Percentiles rank a stretch among this genome's conserved stretches.
Conservation (phyloP, 1,140 invertebrate genomes). For the Brachionus paranguensis region DNA sequence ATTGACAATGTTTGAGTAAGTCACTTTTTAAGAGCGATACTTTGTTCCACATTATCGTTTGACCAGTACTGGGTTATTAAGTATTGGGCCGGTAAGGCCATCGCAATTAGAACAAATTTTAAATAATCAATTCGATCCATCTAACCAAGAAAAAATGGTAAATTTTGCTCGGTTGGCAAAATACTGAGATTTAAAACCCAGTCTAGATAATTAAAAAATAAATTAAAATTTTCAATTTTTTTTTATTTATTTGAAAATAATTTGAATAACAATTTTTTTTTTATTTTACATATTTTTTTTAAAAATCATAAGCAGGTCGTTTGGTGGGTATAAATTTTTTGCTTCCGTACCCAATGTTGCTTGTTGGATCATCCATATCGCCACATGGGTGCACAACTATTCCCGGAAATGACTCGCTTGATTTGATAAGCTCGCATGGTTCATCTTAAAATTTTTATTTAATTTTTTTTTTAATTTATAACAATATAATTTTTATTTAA, state of each 20-base stretch:
- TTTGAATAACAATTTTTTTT: not conserved
- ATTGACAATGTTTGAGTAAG: not conserved
- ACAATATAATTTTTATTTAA: no score
- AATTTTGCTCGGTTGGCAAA: not conserved
- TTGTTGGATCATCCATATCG: not conserved
- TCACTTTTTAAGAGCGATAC: slow-evolving; percentile 21
- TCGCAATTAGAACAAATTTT: not conserved
- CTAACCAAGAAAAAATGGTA: not conserved
- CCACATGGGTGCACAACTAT: slow-evolving; percentile 36
- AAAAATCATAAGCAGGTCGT: slow-evolving; percentile 28
- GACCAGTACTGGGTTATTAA: slow-evolving; percentile 10
- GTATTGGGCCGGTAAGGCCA: slow-evolving; percentile 31
- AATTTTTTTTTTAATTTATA: not conserved
- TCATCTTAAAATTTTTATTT: not conserved
- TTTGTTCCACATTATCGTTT: slow-evolving; percentile 4
- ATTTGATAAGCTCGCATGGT: slow-evolving; percentile 19
- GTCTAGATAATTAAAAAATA: not conserved
- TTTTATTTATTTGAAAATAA: slow-evolving; percentile 16
- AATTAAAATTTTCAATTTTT: not conserved
- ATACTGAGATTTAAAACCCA: slow-evolving; percentile 20
- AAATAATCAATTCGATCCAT: slow-evolving; percentile 27
- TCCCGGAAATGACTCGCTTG: not conserved
- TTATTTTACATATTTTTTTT: not conserved
- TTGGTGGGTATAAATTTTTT: slow-evolving; percentile 16
- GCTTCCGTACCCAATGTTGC: not conserved